Evolutionary conservation across 2,113 vertebrate species (phyloP).

Genomic region (Semicossyphus pulcher): DNA sequence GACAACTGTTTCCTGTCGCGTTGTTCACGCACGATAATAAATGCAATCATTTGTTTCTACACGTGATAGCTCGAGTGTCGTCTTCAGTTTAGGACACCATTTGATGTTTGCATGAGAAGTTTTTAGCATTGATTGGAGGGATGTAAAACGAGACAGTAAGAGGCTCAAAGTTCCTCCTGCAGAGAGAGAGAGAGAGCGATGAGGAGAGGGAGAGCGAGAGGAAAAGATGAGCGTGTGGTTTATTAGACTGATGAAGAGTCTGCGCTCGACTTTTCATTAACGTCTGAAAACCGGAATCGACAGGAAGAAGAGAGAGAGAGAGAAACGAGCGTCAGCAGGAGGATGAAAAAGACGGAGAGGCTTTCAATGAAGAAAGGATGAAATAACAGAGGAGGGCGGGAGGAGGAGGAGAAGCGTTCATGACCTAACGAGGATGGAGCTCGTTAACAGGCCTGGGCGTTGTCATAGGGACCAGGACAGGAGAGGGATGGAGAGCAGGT

Average conservation of each 20-base stretch:
- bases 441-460: conserved; percentile 17
- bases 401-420: not conserved
- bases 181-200: not conserved
- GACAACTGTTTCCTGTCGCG: too few relatives aligned
- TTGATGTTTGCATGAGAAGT: too few relatives aligned
- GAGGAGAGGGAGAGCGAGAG: not conserved
- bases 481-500: not conserved
- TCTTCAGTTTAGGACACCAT: too few relatives aligned
- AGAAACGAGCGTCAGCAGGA: not conserved
- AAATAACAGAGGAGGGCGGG: not conserved
- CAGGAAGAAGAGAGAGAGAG: not conserved
- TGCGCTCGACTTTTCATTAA: not conserved
- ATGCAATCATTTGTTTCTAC: too few relatives aligned
- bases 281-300: not conserved
- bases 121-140: too few relatives aligned
- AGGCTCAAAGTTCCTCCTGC: too few relatives aligned
- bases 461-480: not conserved
- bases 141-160: not conserved
- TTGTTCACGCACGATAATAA: too few relatives aligned
- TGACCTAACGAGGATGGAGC: conserved; percentile 4
- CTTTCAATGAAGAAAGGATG: not conserved
- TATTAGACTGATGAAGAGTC: not conserved
- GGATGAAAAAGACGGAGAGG: not conserved
- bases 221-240: not conserved
- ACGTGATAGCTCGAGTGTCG: too few relatives aligned